Conservation (phyloP, 2,888 invertebrate genomes). For the Rhamnusium bicolor region DNA sequence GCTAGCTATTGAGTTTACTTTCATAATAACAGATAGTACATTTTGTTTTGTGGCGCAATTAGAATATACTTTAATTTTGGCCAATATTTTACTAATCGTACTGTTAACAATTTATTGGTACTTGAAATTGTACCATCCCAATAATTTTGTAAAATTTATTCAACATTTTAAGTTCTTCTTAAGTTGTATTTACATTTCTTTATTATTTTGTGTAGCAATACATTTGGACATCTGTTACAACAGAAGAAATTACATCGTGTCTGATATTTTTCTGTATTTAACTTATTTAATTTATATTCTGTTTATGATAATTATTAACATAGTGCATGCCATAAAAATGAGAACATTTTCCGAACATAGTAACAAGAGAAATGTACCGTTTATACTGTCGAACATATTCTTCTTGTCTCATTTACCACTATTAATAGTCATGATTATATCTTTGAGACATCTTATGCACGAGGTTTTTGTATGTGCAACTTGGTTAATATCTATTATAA, state of each 20-base stretch:
- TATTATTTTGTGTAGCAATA: neutral
- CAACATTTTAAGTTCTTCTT: conserved; percentile 18
- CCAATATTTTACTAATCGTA: neutral
- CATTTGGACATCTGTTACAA: conserved; percentile 21
- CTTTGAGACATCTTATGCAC: no score
- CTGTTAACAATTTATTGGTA: conserved; percentile 2
- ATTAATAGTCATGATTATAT: no score
- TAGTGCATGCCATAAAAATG: conserved; percentile 26
- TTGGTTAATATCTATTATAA: neutral
- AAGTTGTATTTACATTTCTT: conserved; percentile 24
- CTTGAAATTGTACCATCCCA: conserved; percentile 15
- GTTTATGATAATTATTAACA: conserved; percentile 40
- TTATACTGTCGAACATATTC: conserved; percentile 29
- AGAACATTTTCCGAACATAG: neutral
- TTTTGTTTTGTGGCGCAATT: neutral
- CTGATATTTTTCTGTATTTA: neutral
- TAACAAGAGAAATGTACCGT: neutral
- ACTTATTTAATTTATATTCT: conserved; percentile 22
- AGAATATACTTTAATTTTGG: neutral
- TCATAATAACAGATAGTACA: neutral
- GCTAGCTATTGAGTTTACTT: neutral
- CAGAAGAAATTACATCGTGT: neutral
- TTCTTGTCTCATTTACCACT: conserved; percentile 7
- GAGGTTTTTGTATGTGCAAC: neutral
- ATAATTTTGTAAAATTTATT: conserved; percentile 14